Percentiles rank a stretch among this genome's conserved stretches.
phyloP scores from a whole-genome alignment of 2,888 invertebrate species.

The Nemoura dubitans region DNA sequence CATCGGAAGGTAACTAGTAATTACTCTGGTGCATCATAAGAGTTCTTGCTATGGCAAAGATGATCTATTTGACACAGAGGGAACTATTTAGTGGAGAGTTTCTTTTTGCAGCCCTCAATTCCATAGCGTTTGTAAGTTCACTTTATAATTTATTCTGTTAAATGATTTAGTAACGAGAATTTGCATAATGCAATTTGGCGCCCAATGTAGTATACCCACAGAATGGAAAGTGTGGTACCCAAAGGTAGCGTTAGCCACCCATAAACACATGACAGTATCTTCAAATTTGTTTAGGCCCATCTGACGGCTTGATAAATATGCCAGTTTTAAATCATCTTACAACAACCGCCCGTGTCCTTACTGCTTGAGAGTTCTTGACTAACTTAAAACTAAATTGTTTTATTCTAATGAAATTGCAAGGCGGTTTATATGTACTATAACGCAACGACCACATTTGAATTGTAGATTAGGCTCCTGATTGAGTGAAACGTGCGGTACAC shows the following conservation, averaged over 20 bases:
- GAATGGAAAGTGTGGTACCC: neutral
- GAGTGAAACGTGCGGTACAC: neutral
- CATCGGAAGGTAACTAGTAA: neutral
- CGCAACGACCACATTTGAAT: neutral
- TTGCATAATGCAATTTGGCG: conserved; percentile 36
- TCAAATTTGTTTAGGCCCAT: neutral
- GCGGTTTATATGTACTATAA: neutral
- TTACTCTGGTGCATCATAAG: neutral
- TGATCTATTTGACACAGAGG: neutral
- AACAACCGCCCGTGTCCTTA: neutral
- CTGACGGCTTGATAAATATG: neutral
- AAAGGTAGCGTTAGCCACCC: neutral
- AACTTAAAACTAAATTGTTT: conserved; percentile 5
- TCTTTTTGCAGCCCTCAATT: neutral
- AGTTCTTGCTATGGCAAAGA: neutral
- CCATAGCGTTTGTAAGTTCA: neutral
- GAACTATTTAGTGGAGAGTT: neutral
- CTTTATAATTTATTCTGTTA: conserved; percentile 23
- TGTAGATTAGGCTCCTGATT: neutral
- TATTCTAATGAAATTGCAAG: conserved; percentile 1
- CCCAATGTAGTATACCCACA: neutral
- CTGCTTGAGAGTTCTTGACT: neutral
- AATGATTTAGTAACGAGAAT: conserved; percentile 30
- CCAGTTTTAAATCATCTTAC: conserved; percentile 21
- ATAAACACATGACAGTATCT: conserved; percentile 20